Conservation (phyloP, 2,888 invertebrate genomes). For the Temnothorax ravouxi region DNA sequence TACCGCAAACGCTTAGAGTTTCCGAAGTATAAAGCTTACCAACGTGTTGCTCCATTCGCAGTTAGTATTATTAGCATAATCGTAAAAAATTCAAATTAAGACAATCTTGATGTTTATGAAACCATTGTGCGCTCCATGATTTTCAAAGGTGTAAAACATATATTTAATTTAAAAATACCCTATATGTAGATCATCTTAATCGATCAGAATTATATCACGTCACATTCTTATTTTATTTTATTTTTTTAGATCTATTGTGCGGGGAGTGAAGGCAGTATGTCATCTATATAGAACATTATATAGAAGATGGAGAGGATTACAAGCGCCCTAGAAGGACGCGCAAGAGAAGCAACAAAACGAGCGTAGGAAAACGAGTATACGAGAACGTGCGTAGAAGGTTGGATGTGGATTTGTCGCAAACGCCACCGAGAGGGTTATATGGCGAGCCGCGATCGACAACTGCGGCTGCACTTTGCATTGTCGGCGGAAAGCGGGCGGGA, state of each 20-base stretch:
- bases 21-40: constrained; percentile 10
- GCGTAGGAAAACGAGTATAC: background rate
- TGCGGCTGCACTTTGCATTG: constrained; percentile 80
- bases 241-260: background rate
- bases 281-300: too few species aligned
- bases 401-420: constrained; percentile 62
- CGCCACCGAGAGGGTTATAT: constrained; percentile 55
- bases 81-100: constrained; percentile 3
- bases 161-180: background rate
- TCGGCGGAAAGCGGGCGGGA: constrained; percentile 73
- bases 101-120: background rate
- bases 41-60: constrained; percentile 31
- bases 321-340: background rate
- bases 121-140: background rate
- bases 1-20: constrained; percentile 26
- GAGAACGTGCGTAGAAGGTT: constrained; percentile 44
- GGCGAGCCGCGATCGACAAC: constrained; percentile 68
- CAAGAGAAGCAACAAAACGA: background rate
- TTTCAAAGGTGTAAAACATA: background rate
- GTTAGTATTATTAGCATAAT: background rate
- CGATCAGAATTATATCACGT: background rate
- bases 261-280: background rate
- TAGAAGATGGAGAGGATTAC: background rate
- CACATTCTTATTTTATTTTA: background rate
- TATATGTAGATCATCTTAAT: background rate